Evolutionary conservation across 2,113 vertebrate species (phyloP).

Genomic region (Salvelinus fontinalis): DNA sequence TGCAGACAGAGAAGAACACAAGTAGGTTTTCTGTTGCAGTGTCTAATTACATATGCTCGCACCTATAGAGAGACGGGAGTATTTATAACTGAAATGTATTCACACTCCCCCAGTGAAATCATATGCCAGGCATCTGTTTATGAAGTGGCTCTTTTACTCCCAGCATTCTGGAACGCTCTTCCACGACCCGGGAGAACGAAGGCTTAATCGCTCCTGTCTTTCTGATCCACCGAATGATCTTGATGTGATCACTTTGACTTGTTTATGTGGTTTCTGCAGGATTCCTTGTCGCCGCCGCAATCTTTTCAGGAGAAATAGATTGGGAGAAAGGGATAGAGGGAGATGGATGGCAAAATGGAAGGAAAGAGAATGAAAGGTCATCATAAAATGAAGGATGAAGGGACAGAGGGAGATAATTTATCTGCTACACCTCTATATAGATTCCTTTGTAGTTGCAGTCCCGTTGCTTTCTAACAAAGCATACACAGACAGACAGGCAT

Average conservation of each 20-base stretch:
- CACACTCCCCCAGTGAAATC: conserved; percentile 45
- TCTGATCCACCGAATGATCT: conserved; percentile 40
- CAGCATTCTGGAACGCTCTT: conserved; percentile 37
- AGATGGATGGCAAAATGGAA: conserved; percentile 25
- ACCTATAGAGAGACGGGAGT: conserved; percentile 58
- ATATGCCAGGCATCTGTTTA: conserved; percentile 65
- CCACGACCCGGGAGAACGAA: conserved; percentile 13
- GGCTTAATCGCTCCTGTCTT: conserved; percentile 53
- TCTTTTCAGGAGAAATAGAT: conserved; percentile 37
- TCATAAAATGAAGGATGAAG: conserved; percentile 36
- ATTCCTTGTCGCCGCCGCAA: conserved; percentile 45
- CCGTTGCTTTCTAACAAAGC: conserved; percentile 30
- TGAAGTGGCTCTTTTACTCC: conserved; percentile 59
- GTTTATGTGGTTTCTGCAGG: conserved; percentile 58
- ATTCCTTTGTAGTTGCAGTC: conserved; percentile 54
- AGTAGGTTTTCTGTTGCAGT: conserved; percentile 48
- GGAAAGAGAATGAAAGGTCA: conserved; percentile 4
- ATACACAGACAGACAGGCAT: conserved; percentile 18
- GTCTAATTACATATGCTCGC: conserved; percentile 64
- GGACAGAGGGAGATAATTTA: conserved; percentile 37
- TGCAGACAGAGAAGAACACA: conserved; percentile 63
- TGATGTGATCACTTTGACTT: conserved; percentile 64
- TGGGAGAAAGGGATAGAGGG: conserved; percentile 41
- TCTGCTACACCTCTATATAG: conserved; percentile 51
- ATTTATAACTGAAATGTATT: conserved; percentile 65